These are phyloP conservation scores for Balanococcus diminutus DNA, from an alignment of 2,888 invertebrate species.

Conservation along the genomic window DNA sequence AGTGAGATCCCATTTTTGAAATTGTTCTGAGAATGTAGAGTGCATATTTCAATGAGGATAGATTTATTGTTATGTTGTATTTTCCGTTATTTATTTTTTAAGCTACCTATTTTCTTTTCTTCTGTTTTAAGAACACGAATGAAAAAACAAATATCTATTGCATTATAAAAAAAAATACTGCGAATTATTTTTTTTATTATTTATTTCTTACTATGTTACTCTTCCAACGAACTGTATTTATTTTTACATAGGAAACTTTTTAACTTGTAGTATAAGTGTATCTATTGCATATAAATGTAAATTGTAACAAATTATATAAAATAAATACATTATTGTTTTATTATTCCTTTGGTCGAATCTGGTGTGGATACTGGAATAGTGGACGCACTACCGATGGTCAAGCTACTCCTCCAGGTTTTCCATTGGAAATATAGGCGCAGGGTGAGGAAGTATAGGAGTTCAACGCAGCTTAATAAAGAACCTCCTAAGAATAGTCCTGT, in stretches of 20 bases:
- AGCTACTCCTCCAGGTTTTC: constrained; percentile 33
- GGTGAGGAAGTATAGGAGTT: constrained; percentile 62
- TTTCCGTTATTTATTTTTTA: constrained; percentile 30
- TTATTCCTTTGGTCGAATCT: background rate
- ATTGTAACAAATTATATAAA: constrained; percentile 11
- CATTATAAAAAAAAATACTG: background rate
- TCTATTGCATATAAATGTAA: no score
- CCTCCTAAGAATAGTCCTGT: constrained; percentile 64
- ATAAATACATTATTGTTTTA: constrained; percentile 29
- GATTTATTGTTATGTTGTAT: constrained; percentile 3
- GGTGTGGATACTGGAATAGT: background rate
- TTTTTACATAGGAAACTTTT: background rate
- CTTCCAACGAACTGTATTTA: constrained; percentile 32
- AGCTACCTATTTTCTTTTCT: background rate
- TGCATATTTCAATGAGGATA: background rate
- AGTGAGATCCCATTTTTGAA: constrained; percentile 55
- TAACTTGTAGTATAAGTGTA: background rate
- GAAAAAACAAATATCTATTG: background rate
- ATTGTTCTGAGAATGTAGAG: background rate
- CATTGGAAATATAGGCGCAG: constrained; percentile 57
- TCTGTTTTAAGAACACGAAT: background rate
- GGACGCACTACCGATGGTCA: background rate
- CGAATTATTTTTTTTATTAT: background rate
- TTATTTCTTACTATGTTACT: background rate
- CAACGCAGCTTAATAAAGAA: constrained; percentile 63